These are phyloP conservation scores for Siniperca knerii DNA, from an alignment of 2,113 vertebrate species.

Conservation along the genomic window DNA sequence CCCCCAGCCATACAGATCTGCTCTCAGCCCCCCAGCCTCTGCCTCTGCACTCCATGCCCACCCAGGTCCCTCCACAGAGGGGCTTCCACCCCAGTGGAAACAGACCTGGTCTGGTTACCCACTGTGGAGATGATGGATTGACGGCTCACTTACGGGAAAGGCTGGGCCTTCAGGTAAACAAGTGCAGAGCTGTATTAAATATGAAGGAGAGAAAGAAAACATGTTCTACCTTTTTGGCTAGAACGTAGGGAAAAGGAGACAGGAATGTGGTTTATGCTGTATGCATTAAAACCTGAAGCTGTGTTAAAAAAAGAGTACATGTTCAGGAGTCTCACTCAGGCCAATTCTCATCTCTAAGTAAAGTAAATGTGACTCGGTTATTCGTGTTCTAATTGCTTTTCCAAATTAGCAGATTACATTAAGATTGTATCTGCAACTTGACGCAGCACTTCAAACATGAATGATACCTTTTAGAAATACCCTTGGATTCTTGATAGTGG, in stretches of 20 bases:
- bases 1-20: conserved; percentile 2
- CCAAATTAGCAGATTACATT: conserved; percentile 60
- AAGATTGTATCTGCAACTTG: conserved; percentile 64
- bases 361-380: conserved; percentile 58
- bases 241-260: conserved; percentile 28
- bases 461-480: conserved; percentile 62
- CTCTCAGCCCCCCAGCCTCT: neutral
- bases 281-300: conserved; percentile 59
- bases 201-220: conserved; percentile 65
- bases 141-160: conserved; percentile 75
- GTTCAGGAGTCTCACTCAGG: conserved; percentile 27
- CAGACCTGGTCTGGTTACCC: conserved; percentile 75
- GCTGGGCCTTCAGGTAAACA: conserved; percentile 78
- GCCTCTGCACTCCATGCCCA: conserved; percentile 47
- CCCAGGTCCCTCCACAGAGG: conserved; percentile 53
- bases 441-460: conserved; percentile 43
- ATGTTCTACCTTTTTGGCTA: conserved; percentile 54
- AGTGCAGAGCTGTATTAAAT: conserved; percentile 68
- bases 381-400: conserved; percentile 64
- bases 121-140: conserved; percentile 82
- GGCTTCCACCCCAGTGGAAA: conserved; percentile 68
- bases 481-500: conserved; percentile 53
- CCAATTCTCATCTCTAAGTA: conserved; percentile 52
- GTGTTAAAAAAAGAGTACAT: conserved; percentile 13
- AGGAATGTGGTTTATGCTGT: conserved; percentile 52